These are phyloP conservation scores for Hoplodrina blanda DNA, from an alignment of 2,888 invertebrate species.

Conservation along the genomic window DNA sequence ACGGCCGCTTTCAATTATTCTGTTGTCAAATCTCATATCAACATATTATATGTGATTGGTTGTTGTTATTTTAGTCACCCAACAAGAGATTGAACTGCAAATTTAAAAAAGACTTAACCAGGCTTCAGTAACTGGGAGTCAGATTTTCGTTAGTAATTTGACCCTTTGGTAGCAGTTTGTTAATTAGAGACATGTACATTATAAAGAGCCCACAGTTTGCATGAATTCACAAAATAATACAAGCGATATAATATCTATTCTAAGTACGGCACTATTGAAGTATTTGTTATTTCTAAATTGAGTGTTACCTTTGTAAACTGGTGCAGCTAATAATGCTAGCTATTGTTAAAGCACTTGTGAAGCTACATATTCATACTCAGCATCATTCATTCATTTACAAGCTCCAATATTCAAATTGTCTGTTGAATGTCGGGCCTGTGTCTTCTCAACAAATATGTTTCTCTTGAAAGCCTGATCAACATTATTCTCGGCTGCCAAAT, in stretches of 20 bases:
- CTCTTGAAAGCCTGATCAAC: not conserved
- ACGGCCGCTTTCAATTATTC: not conserved
- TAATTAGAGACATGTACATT: slow-evolving; percentile 12
- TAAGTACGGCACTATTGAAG: slow-evolving; percentile 14
- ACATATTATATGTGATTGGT: not conserved
- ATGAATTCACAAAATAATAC: slow-evolving; percentile 10
- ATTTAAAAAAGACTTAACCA: not conserved
- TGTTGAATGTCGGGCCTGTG: not conserved
- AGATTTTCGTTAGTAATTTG: slow-evolving; percentile 6
- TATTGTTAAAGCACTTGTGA: slow-evolving; percentile 46
- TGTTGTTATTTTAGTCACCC: slow-evolving; percentile 5
- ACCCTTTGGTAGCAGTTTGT: slow-evolving; percentile 1
- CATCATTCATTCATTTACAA: slow-evolving; percentile 46
- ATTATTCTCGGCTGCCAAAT: not conserved
- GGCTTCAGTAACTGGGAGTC: slow-evolving; percentile 5
- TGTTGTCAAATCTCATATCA: slow-evolving; percentile 1
- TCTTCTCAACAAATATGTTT: not conserved
- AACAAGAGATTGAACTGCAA: not conserved
- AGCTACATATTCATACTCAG: slow-evolving; percentile 23
- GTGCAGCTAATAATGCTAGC: slow-evolving; percentile 55
- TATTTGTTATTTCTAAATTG: slow-evolving; percentile 39
- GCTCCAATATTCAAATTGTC: not conserved
- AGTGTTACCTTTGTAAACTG: slow-evolving; percentile 44
- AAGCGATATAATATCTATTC: slow-evolving; percentile 6
- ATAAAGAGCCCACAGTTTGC: slow-evolving; percentile 11